phyloP scores from a whole-genome alignment of 2,797 vertebrate species.

The Spatula versicolor region DNA sequence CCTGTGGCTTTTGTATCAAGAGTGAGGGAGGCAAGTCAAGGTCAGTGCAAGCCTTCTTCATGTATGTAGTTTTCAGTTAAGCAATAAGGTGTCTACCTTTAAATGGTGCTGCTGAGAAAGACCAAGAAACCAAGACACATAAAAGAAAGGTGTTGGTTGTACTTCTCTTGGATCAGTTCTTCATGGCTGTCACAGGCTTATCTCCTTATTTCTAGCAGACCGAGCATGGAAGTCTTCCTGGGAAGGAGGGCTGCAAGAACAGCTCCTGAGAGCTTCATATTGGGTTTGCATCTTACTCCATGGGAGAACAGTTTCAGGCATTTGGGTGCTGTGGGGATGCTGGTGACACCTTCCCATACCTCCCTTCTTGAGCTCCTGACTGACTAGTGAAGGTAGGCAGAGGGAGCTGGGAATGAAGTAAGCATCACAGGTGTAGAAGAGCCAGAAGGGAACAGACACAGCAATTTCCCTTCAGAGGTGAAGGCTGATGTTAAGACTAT shows the following conservation, averaged over 20 bases:
- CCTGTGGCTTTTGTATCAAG: neutral
- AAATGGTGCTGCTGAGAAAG: neutral
- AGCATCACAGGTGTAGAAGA: neutral
- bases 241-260: neutral
- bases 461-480: neutral
- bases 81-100: neutral
- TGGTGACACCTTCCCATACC: neutral
- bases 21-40: neutral
- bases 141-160: neutral
- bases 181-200: neutral
- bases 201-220: neutral
- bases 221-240: neutral
- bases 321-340: neutral
- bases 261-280: neutral
- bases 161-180: neutral
- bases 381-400: neutral
- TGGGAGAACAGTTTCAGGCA: neutral
- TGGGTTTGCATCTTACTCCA: neutral
- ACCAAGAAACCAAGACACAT: neutral
- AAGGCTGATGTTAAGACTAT: neutral
- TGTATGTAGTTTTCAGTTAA: neutral
- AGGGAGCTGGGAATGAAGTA: neutral
- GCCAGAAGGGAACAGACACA: neutral
- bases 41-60: neutral
- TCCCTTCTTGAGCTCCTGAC: neutral